Evolutionary conservation across 30 jellyfish, hydroid and myxozoan genomes (phyloP).

Genomic region (Aurelia sp.): DNA sequence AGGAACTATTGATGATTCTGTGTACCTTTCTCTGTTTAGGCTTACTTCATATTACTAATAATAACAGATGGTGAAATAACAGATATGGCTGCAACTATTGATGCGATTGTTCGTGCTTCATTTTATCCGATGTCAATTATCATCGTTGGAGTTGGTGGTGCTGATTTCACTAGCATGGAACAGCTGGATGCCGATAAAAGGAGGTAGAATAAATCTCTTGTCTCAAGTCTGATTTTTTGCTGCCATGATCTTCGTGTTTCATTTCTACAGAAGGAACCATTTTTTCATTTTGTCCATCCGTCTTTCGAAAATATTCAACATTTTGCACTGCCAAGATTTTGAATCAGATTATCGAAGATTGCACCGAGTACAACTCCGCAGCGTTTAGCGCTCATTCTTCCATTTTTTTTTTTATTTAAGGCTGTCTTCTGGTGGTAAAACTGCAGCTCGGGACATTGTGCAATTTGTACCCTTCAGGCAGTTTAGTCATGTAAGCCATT

Average conservation of each 20-base stretch:
- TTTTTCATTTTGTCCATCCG: too few relatives aligned
- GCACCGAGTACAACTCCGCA: not conserved
- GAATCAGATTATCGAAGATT: not conserved
- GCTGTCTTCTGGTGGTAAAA: slow-evolving; percentile 57
- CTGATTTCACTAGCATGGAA: slow-evolving; percentile 86
- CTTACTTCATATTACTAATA: slow-evolving; percentile 80
- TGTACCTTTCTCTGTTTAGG: slow-evolving; percentile 32
- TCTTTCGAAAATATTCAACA: too few relatives aligned
- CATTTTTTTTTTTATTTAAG: slow-evolving; percentile 24
- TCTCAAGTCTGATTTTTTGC: not conserved
- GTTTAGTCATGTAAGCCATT: slow-evolving; percentile 61
- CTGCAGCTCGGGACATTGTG: slow-evolving; percentile 90
- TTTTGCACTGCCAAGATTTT: too few relatives aligned
- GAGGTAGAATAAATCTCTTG: slow-evolving; percentile 20
- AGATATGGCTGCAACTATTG: slow-evolving; percentile 82
- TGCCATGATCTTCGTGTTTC: too few relatives aligned
- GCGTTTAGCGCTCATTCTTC: too few relatives aligned
- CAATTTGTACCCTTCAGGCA: slow-evolving; percentile 94
- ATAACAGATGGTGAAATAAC: slow-evolving; percentile 92
- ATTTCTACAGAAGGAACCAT: too few relatives aligned
- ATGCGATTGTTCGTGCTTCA: slow-evolving; percentile 90
- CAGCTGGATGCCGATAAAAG: slow-evolving; percentile 81
- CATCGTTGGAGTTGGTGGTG: slow-evolving; percentile 93
- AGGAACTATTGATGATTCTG: not conserved
- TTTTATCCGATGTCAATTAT: slow-evolving; percentile 84